Conservation (phyloP, 23 tunicate species). For the Corella eumyota region DNA sequence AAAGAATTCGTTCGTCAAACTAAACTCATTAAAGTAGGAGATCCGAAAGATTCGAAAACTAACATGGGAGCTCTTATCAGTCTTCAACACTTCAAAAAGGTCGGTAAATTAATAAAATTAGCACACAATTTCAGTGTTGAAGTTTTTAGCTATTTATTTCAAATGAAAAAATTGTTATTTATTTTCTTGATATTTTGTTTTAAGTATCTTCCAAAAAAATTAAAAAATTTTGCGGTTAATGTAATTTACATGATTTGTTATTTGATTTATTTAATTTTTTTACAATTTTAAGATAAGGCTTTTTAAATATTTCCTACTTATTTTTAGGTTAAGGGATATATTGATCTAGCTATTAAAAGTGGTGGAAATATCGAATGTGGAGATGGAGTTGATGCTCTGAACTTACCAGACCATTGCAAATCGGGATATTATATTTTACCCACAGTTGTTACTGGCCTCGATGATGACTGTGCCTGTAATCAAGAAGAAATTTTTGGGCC, state of each 20-base stretch:
- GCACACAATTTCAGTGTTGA: no score
- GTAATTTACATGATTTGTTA: not conserved
- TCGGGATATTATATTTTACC: slow-evolving; percentile 57
- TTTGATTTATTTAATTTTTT: not conserved
- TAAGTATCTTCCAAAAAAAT: no score
- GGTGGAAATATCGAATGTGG: slow-evolving; percentile 50
- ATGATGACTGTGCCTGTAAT: slow-evolving; percentile 21
- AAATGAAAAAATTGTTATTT: not conserved
- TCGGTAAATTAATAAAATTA: not conserved
- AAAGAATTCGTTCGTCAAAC: slow-evolving; percentile 19
- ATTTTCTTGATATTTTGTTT: not conserved
- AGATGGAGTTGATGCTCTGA: slow-evolving; percentile 26
- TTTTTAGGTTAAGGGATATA: slow-evolving; percentile 38
- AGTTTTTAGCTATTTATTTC: no score
- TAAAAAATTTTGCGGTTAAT: no score
- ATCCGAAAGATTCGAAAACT: slow-evolving; percentile 30
- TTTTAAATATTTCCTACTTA: no score
- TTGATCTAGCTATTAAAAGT: slow-evolving; percentile 30
- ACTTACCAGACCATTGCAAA: slow-evolving; percentile 32
- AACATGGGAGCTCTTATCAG: slow-evolving; percentile 65
- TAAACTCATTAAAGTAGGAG: slow-evolving; percentile 38
- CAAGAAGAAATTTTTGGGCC: slow-evolving; percentile 96
- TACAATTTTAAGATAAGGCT: not conserved
- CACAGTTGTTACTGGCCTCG: slow-evolving; percentile 48
- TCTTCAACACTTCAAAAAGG: slow-evolving; percentile 64